A percentile compares a stretch with the other conserved stretches of the same genome.
phyloP scores from a whole-genome alignment of 2,888 invertebrate species.

The Bhutanitis thaidina region DNA sequence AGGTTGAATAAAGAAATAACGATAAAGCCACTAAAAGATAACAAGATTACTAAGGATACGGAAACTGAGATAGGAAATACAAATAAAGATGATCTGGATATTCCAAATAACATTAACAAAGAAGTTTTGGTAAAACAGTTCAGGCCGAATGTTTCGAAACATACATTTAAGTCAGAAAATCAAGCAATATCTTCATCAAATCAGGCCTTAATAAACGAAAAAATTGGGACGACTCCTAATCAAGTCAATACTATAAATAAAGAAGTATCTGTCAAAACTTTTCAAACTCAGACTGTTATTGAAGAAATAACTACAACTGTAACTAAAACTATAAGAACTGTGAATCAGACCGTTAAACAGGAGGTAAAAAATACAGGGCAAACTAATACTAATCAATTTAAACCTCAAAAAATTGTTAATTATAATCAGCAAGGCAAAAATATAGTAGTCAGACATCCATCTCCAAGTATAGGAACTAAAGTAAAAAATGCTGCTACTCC shows the following conservation, averaged over 20 bases:
- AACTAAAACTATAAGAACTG: constrained; percentile 69
- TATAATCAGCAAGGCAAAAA: constrained; percentile 36
- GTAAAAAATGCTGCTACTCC: constrained; percentile 36
- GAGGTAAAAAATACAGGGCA: constrained; percentile 47
- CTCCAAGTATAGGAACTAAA: constrained; percentile 40
- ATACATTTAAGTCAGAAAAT: constrained; percentile 23
- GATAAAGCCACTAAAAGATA: constrained; percentile 34
- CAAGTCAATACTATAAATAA: constrained; percentile 59
- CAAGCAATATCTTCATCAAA: constrained; percentile 26
- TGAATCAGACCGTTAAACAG: constrained; percentile 63
- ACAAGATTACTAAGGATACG: constrained; percentile 27
- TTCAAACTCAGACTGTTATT: constrained; percentile 66
- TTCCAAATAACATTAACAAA: constrained; percentile 27
- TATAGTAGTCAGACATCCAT: constrained; percentile 43
- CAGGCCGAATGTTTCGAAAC: constrained; percentile 32
- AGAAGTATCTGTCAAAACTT: constrained; percentile 64
- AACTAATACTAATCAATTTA: constrained; percentile 29
- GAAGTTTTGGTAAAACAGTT: constrained; percentile 40
- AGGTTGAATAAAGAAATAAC: constrained; percentile 49
- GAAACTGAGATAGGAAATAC: constrained; percentile 20
- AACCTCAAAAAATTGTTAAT: constrained; percentile 41
- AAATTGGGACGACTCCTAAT: constrained; percentile 38
- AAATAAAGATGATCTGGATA: constrained; percentile 20
- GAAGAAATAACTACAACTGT: constrained; percentile 74
- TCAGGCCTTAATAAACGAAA: constrained; percentile 33